Percentiles rank a stretch among this genome's conserved stretches.
Conservation (phyloP, 2,888 invertebrate genomes). For the Brachylomia viminalis region DNA sequence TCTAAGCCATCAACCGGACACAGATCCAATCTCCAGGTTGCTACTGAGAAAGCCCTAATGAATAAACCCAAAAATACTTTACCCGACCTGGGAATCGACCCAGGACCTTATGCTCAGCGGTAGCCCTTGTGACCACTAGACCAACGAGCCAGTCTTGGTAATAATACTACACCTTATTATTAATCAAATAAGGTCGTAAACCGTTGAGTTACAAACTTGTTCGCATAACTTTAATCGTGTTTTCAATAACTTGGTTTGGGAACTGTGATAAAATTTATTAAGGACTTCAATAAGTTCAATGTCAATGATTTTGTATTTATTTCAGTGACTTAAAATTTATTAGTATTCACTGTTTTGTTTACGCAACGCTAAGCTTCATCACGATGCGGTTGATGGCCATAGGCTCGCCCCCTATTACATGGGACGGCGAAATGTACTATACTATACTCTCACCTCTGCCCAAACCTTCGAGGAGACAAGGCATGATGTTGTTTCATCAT, state of each 20-base stretch:
- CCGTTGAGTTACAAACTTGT: constrained; percentile 26
- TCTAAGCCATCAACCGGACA: not conserved
- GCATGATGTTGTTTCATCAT: not conserved
- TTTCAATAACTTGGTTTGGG: constrained; percentile 13
- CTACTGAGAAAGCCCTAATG: not conserved
- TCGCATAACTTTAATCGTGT: constrained; percentile 36
- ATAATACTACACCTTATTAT: constrained; percentile 36
- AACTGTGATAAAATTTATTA: constrained; percentile 6
- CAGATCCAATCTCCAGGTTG: not conserved
- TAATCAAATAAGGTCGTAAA: constrained; percentile 30
- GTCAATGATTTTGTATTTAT: constrained; percentile 25
- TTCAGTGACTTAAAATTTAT: not conserved
- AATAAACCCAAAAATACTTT: not conserved
- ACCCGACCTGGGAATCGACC: not conserved
- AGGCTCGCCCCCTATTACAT: not conserved
- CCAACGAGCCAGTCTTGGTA: not conserved
- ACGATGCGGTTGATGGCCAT: not conserved
- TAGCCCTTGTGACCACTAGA: not conserved
- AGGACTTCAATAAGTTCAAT: constrained; percentile 17
- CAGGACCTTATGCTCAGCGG: not conserved
- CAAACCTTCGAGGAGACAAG: not conserved
- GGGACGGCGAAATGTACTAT: not conserved
- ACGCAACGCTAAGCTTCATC: not conserved
- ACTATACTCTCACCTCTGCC: not conserved
- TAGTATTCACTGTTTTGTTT: not conserved